Evolutionary conservation across 2,888 invertebrate genomes (phyloP), one percentile per base, ranked within the genome.

Genomic region (Digitonthophagus gazella): DNA sequence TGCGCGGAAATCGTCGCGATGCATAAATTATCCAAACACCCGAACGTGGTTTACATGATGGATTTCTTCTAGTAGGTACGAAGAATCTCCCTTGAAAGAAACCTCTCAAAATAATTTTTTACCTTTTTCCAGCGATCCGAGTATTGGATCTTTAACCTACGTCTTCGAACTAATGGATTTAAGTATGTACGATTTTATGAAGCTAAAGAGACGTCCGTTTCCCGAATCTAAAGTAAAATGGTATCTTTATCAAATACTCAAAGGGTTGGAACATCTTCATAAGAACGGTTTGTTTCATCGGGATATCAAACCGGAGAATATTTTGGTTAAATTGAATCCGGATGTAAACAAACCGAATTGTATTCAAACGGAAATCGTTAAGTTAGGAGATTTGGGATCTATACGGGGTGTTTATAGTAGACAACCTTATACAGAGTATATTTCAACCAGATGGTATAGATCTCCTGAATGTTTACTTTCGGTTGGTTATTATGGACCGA

Each of bases 271-370:
- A 67, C 88, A 89, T 80, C 82, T 90, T 71, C 90, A 90, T 76
- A 85, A 84, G 76, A 86, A 86, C 78, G 87, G 85, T 4, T 80
- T 87, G 56, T 90, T 90, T 79, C 91, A 91, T 80, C 80, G 91
- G 58, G 91, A 91, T 77, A 86, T 91, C 2, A 91, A 91, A 79
- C 91, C 91, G 15, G 91, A 91, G 82, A 91, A 91, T 80, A 88
- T 90, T 75, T 80, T 91, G 64, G 82, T 90, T 1, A 88, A 87
- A 83, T 85, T 87, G 74, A 55, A 69, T 19, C 61, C 18, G 61
- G 20, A 18, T 19, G 20, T n/a, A 3, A 61, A 20, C 19, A 61
- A 2, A 44, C 11, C 28, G 28, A 11, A 44, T 44, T 44, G 28
- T 2, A 76, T 76, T 15, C 72, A 84, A 83, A 81, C 81, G 14